Evolutionary conservation across 2,797 vertebrate genomes (phyloP), one percentile per base, ranked within the genome.

Genomic region (Myotis myotis): DNA sequence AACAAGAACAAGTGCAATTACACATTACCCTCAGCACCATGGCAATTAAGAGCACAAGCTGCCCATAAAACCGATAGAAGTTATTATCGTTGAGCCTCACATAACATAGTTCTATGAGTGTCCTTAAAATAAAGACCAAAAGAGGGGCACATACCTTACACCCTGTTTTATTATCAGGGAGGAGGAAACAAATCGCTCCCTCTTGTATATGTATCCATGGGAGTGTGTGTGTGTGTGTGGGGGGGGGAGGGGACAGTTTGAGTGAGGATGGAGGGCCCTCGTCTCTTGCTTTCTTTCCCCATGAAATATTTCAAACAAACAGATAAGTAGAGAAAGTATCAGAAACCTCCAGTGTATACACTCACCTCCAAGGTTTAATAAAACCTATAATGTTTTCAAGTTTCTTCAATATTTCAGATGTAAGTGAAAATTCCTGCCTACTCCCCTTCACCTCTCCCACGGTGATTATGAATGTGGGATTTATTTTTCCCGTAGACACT

Each of bases 1-100:
- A 79, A 87, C 51, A 71, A 89, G 41, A 95, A 93, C n/a, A 84
- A 83, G 57, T 72, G 80, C 33, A 60, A 55, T 53, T 17, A 36
- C 88, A 10, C 28, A 25, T 10, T 49, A 72, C 51, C 11, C 28
- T 71, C 66, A 25, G 47, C 6, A 66, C 70, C 62, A 15, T 19
- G 1, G 60, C 74, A 62, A 6, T 0, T 23, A 57, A 86, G n/a
- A 72, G 22, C 51, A 53, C 44, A 78, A 53, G 62, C 12, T 74
- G 66, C 81, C 13, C 0, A 0, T 62, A 19, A 66, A 88, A 64
- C 51, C 15, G 51, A 10, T 3, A 6, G 33, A 23, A 20, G 28
- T 85, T 79, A 33, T 80, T 76, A 55, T 83, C 53, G 51, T 6
- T 44, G 71, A 85, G 33, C 12, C 12, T 64, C 20, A 1, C n/a